Conservation (phyloP, 2,797 vertebrate genomes). For the Cephalopachus bancanus region DNA sequence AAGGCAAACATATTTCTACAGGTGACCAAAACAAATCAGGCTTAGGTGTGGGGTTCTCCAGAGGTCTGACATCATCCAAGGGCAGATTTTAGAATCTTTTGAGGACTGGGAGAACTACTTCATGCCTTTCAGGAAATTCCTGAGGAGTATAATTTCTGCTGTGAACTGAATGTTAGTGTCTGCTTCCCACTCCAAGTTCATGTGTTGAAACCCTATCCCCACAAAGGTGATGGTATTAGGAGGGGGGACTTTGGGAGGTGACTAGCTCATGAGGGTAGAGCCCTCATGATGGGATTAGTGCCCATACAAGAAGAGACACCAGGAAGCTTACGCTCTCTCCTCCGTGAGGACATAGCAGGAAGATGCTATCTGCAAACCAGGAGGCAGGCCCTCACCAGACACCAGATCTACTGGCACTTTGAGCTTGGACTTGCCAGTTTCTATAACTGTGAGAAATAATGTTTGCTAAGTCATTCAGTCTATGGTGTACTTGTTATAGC, state of each 20-base stretch:
- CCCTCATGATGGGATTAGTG: background rate
- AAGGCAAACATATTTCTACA: background rate
- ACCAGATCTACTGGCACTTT: background rate
- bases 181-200: background rate
- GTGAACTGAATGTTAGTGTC: background rate
- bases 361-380: background rate
- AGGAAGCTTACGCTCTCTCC: background rate
- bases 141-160: background rate
- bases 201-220: background rate
- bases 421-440: background rate
- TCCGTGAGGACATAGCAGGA: background rate
- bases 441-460: background rate
- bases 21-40: too few species aligned
- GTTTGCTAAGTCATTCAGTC: background rate
- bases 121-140: background rate
- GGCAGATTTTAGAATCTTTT: background rate
- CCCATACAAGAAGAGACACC: background rate
- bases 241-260: too few species aligned
- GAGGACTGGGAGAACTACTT: background rate
- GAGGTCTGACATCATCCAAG: background rate
- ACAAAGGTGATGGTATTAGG: background rate
- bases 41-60: background rate
- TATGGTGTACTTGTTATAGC: background rate
- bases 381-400: background rate
- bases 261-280: background rate